A percentile compares a stretch with the other conserved stretches of the same genome.
These are phyloP conservation scores for Drosophila punjabiensis DNA, from an alignment of 1,140 invertebrate species.

Conservation along the genomic window DNA sequence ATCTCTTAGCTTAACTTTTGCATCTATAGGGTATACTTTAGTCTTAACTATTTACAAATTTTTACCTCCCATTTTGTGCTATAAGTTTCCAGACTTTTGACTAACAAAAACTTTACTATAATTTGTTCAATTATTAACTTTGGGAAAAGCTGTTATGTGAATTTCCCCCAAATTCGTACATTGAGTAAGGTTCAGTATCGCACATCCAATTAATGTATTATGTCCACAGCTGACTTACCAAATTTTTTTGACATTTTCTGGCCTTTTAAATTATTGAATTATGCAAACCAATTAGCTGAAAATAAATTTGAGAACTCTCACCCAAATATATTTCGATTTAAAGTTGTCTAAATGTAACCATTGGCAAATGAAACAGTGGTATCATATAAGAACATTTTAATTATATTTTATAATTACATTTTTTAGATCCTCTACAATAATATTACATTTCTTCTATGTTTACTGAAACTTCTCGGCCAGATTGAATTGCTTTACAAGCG, in stretches of 20 bases:
- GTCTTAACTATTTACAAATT: neutral
- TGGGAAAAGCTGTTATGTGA: neutral
- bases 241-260: neutral
- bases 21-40: neutral
- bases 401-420: neutral
- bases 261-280: neutral
- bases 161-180: slow-evolving; percentile 1
- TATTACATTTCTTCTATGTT: too few species aligned
- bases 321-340: too few species aligned
- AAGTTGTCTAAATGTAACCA: too few species aligned
- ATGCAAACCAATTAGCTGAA: neutral
- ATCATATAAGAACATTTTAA: neutral
- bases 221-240: neutral
- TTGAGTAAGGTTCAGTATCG: neutral
- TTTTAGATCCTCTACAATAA: too few species aligned
- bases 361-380: too few species aligned
- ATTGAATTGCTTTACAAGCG: slow-evolving; percentile 54
- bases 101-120: neutral
- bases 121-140: slow-evolving; percentile 17
- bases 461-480: slow-evolving; percentile 60
- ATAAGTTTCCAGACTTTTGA: neutral
- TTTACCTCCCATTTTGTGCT: neutral
- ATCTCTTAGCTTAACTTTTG: neutral
- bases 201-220: neutral
- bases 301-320: too few species aligned